Evolutionary conservation across 2,888 invertebrate genomes (phyloP), one percentile per base, ranked within the genome.

Genomic region (Heteropelma amictum): DNA sequence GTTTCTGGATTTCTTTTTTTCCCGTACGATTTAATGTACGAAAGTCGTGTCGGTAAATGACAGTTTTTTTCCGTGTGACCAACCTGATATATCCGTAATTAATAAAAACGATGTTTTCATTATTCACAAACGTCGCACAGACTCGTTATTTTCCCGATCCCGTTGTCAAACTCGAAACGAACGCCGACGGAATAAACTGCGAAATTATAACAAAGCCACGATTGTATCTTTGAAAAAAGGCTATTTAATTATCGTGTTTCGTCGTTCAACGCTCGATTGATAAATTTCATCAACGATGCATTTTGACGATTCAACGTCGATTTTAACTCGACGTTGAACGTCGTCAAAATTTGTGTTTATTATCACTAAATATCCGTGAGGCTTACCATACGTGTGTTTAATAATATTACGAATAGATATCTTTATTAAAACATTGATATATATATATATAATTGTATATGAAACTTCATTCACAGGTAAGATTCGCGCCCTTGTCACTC

Each of bases 401-500:
- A 73, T 68, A 71, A 76, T 82, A 80, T 82, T 81, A 81, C 80
- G 70, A 81, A 81, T 82, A 85, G 80, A 81, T 82, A 82, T 83
- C 77, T 82, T 81, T 79, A 71, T 82, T 81, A 78, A 82, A 85
- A 85, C 85, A 84, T 85, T 83, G 76, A 84, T 84, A 84, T 56
- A 26, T 40, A 40, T 56, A 12, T 56, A 26, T 56, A 26, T 84
- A 85, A 84, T 78, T 73, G 83, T 81, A 81, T 85, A 83, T 82
- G 82, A 85, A 86, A 85, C 84, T 86, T 86, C 85, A 85, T 84
- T 83, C 84, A 83, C 85, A 85, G 83, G 82, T 85, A 85, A 82
- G 84, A 85, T 82, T 86, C 85, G 82, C 86, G 82, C 86, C 85
- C 84, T 58, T 60, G 72, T 71, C 56, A 47, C 67, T 76, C 67